Conservation (phyloP, 2,797 vertebrate species). For the Rhynchonycteris naso region DNA sequence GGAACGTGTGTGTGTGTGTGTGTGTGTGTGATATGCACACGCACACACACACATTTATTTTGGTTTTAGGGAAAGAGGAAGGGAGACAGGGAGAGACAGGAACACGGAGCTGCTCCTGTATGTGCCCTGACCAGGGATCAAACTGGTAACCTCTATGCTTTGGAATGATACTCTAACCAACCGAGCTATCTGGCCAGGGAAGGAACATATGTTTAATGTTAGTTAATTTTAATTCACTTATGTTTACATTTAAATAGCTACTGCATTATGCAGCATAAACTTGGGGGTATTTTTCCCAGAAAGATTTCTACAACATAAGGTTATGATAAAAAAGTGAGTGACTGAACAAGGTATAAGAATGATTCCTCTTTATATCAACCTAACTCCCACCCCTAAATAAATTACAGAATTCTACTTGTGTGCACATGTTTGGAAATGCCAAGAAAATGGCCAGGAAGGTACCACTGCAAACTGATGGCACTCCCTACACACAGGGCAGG, state of each 20-base stretch:
- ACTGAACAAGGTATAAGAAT: not conserved
- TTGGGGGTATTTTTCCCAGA: not conserved
- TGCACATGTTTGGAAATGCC: not conserved
- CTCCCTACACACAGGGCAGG: not conserved
- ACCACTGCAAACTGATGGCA: accelerated
- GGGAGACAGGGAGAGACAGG: too few species aligned
- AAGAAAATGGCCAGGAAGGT: not conserved
- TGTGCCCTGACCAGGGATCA: too few species aligned
- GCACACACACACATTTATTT: too few species aligned
- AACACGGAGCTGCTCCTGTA: too few species aligned
- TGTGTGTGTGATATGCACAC: too few species aligned
- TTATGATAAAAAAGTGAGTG: not conserved
- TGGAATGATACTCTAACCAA: too few species aligned
- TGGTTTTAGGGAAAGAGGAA: too few species aligned
- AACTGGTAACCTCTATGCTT: too few species aligned
- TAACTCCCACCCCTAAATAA: not conserved
- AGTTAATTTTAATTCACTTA: not conserved
- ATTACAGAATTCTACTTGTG: not conserved
- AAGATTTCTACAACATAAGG: not conserved
- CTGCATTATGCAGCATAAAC: not conserved
- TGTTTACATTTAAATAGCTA: slow-evolving; percentile 3
- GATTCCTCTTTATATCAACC: slow-evolving; percentile 6
- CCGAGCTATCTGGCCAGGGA: too few species aligned
- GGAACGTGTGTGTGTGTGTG: too few species aligned
- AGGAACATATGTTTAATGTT: not conserved